Base-by-base conservation (phyloP, 2,888 invertebrate genomes). In the Melanostoma scalare region DNA sequence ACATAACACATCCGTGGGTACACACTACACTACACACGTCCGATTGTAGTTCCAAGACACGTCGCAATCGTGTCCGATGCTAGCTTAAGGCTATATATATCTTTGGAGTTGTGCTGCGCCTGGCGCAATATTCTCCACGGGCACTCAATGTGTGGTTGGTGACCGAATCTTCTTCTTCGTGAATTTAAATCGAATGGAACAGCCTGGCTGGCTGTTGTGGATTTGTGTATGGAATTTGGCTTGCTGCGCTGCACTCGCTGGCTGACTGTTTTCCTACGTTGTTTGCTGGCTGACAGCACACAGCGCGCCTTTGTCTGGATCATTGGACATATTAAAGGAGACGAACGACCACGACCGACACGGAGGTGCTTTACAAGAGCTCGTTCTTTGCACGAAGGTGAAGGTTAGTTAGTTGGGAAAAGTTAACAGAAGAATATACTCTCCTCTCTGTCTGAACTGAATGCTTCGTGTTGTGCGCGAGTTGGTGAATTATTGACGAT, bases 11-110 rank as follows among this genome's bases (percentile, higher is more conserved):
- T 69, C 50, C 55, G 20, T 36, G 9, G 33, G n/a, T 30, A 56
- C n/a, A 60, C 60, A 61, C 40, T 74, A 67, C 69, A 78, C 35
- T 46, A 38, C 8, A 72, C 73, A 68, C 60, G 68, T 61, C 61
- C 68, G 46, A 82, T 82, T 82, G 78, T 82, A 60, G 53, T 79
- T 79, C 75, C 84, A 84, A 69, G 61, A 69, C 84, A 84, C 84
- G 84, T 79, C 60, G 79, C 74, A 52, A 60, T 84, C 55, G 84
- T 79, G 79, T 74, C 74, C 75, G 71, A 50, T 63, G 68, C 31
- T 69, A 53, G 53, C 81, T 74, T 58, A 74, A 58, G 36, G 69
- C 69, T 81, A 63, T 72, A 77, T 81, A 76, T 67, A 84, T 75
- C 63, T 48, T 53, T 55, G 63, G 50, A 65, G 78, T 68, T 73